Base-by-base conservation (phyloP, 2,113 vertebrate genomes). In the Bettongia penicillata region DNA sequence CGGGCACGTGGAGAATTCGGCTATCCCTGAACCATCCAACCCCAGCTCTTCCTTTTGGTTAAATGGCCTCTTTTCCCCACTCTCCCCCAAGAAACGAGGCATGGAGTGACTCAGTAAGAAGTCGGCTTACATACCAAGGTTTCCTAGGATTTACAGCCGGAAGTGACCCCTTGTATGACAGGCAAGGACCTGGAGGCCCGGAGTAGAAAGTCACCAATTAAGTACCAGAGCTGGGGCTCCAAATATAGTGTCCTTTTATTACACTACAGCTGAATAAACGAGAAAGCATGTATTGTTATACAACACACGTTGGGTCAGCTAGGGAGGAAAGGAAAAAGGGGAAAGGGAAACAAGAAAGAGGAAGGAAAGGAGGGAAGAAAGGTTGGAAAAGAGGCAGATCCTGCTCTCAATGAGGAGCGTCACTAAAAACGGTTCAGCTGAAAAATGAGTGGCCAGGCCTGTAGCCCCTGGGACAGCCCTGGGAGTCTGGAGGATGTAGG, bases 281-380 rank as follows among this genome's bases (percentile, higher is more conserved):
- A 51, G 91, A 97, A 96, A 95, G 1, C 31, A 53, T 47, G n/a
- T 51, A 28, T 31, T 84, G 53, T 23, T 93, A 24, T 89, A 61
- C 57, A 61, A 61, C 8, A 55, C 8, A 55, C 25, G 25, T 55
- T 53, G 53, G 53, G 4, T 23, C 24, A 77, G 25, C 84, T 57
- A 49, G 48, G 51, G 28, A 26, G 55, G 93, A 68, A 7, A 9
- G 61, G 12, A 51, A 48, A 48, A 48, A 48, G 48, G 51, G 51
- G 51, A 51, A 51, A 10, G 51, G 11, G 51, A n/a, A 91, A 50
- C 61, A 61, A 68, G 16, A 92, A 28, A 2, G 14, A 90, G 6
- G 22, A 1, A 28, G 23, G 24, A 19, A 26, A 0, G 16, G 8
- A 43, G 47, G 31, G 8, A 19, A 51, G 48, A 61, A 61, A 61